Percentiles rank a stretch among this genome's conserved stretches.
Evolutionary conservation across 1,140 invertebrate genomes (phyloP).

Genomic region (Solenopsis fugax): DNA sequence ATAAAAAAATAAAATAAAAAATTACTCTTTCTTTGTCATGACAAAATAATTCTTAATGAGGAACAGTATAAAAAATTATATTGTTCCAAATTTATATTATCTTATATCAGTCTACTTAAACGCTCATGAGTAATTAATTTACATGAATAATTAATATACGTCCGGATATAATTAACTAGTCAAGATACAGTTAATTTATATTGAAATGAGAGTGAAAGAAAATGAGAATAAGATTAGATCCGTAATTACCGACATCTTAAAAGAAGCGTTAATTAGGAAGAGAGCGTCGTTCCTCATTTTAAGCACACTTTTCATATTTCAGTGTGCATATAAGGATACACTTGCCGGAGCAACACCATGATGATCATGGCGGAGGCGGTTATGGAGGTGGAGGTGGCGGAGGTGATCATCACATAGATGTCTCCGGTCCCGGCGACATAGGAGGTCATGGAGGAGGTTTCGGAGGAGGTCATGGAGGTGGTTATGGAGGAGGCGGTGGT

Average conservation of each 20-base stretch:
- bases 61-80: not conserved
- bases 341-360: slow-evolving; percentile 81
- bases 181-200: not conserved
- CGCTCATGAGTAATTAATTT: not conserved
- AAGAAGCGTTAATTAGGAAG: not conserved
- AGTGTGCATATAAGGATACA: slow-evolving; percentile 86
- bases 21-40: not conserved
- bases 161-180: not conserved
- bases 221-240: not conserved
- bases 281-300: not conserved
- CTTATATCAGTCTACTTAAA: not conserved
- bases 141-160: not conserved
- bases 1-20: not conserved
- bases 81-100: not conserved
- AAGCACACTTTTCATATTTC: slow-evolving; percentile 64
- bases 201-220: not conserved
- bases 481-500: slow-evolving; percentile 63
- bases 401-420: slow-evolving; percentile 66
- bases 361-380: slow-evolving; percentile 79
- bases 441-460: slow-evolving; percentile 60
- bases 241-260: slow-evolving; percentile 6
- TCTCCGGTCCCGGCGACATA: slow-evolving; percentile 64
- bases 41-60: not conserved
- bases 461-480: slow-evolving; percentile 69
- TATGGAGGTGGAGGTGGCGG: slow-evolving; percentile 75